Evolutionary conservation across 2,113 vertebrate genomes (phyloP).

Genomic region (Malurus melanocephalus): DNA sequence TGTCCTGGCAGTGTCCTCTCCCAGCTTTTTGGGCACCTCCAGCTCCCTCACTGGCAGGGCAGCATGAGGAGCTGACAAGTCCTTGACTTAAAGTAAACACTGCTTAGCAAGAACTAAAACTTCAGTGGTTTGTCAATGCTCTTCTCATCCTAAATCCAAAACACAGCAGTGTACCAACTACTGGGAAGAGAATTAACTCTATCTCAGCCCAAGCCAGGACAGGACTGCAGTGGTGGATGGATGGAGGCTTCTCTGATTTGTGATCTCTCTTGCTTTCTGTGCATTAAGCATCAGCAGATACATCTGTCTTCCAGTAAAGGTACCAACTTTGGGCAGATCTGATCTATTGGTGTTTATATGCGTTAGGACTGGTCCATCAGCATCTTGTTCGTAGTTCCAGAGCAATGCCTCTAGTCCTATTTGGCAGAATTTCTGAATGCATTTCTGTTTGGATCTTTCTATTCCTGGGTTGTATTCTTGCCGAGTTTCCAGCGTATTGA

Average conservation of each 20-base stretch:
- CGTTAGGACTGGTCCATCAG: not conserved
- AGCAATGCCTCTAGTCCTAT: not conserved
- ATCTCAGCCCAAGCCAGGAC: not conserved
- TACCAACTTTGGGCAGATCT: not conserved
- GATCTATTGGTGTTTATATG: not conserved
- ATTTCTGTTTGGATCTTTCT: not conserved
- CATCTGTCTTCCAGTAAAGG: not conserved
- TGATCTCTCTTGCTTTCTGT: constrained; percentile 1
- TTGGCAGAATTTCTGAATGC: not conserved
- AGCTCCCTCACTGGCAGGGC: not conserved
- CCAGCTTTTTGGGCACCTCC: not conserved
- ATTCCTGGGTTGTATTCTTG: not conserved
- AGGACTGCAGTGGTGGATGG: not conserved
- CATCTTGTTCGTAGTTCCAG: not conserved
- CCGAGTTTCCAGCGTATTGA: not conserved
- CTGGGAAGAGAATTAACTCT: not conserved
- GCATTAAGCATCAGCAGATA: not conserved
- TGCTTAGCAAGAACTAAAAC: not conserved
- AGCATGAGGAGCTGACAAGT: not conserved
- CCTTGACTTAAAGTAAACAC: not conserved
- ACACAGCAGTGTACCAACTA: not conserved
- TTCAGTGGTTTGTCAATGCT: too few relatives aligned
- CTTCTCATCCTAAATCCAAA: not conserved
- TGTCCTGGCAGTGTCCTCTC: not conserved
- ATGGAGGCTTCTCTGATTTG: not conserved